Conservation (phyloP, 2,888 invertebrate species). For the Cordylochernes scorpioides region DNA sequence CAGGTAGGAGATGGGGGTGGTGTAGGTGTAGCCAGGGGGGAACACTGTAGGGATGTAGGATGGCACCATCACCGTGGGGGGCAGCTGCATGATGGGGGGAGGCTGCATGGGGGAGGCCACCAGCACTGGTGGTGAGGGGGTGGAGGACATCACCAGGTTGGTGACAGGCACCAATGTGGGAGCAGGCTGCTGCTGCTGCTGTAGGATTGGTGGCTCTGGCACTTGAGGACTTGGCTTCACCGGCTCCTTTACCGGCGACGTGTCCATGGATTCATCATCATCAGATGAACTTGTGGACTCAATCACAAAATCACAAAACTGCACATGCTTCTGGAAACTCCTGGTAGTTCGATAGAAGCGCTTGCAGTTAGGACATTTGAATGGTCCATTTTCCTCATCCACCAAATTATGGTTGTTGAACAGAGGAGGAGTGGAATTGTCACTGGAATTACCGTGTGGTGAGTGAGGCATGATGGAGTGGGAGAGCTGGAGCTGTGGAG, state of each 20-base stretch:
- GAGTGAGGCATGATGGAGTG: too few relatives aligned
- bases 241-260: background rate
- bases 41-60: background rate
- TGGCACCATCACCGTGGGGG: background rate
- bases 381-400: slow-evolving; percentile 32
- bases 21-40: background rate
- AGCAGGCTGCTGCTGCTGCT: too few relatives aligned
- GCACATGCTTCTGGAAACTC: slow-evolving; percentile 21
- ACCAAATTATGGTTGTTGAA: too few relatives aligned
- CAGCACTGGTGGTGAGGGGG: too few relatives aligned
- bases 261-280: slow-evolving; percentile 15
- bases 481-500: too few relatives aligned
- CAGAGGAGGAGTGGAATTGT: too few relatives aligned
- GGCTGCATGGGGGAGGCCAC: too few relatives aligned
- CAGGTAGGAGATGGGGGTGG: slow-evolving; percentile 5
- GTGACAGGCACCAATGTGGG: too few relatives aligned
- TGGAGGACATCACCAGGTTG: background rate
- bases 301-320: slow-evolving; percentile 22
- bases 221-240: background rate
- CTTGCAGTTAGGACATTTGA: slow-evolving; percentile 60
- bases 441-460: too few relatives aligned
- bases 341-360: slow-evolving; percentile 27
- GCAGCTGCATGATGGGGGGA: background rate
- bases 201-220: too few relatives aligned
- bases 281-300: slow-evolving; percentile 20